Evolutionary conservation across 2,888 invertebrate species (phyloP), one percentile per base, ranked within the genome.

Genomic region (Sinodicranocentrus sp.): DNA sequence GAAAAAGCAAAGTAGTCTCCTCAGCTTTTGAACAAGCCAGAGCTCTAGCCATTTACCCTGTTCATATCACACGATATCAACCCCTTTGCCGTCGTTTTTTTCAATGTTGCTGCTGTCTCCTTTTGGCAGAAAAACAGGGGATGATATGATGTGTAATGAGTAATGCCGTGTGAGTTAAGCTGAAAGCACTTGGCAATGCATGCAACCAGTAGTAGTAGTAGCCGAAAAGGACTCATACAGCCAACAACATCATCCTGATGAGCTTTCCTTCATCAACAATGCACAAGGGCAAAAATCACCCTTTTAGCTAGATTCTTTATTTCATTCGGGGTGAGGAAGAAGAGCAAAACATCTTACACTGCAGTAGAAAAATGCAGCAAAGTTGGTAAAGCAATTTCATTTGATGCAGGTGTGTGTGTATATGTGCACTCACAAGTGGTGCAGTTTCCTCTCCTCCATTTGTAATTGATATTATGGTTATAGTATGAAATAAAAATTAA

Each of bases 271-370:
- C 52, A 26, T 68, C 59, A 26, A 39, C n/a, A 44, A 3, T 1
- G 44, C n/a, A n/a, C n/a, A 65, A 85, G 84, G 84, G 85, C 77
- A 84, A 85, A n/a, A n/a, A 84, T 85, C 84, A 84, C 79, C 82
- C 87, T 87, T 86, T 87, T 87, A 84, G 88, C 86, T 86, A 86
- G 86, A 87, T 86, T 88, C 87, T 86, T 88, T 86, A 85, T 80
- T 75, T 61, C 76, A 84, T 84, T 79, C 80, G 48, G 6, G 48
- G 10, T 63, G 63, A 82, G 82, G 54, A 67, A 25, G 25, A 57
- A 25, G 28, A 76, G 43, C 57, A 52, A 75, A 75, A 28, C n/a
- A n/a, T n/a, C n/a, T n/a, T 28, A 52, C 44, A 75, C 44, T 61
- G 28, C 71, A 80, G 54, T 52, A 43, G 33, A 33, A 33, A 33